phyloP scores from a whole-genome alignment of 2,888 invertebrate genomes.

The Cataglyphis rosenhaueri region DNA sequence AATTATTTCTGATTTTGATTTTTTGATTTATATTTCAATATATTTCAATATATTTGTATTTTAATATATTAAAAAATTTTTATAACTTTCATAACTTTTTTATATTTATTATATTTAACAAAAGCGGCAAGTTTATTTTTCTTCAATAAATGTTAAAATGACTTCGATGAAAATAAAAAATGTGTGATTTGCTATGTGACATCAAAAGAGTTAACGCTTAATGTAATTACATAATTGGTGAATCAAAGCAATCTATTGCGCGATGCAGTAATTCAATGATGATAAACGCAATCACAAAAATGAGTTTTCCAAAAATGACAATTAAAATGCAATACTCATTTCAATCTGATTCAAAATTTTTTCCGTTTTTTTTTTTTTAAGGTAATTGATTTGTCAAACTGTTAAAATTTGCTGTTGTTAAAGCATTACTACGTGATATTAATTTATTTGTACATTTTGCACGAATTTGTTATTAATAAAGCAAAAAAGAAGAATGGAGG shows the following conservation, averaged over 20 bases:
- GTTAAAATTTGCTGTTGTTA: neutral
- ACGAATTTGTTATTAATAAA: neutral
- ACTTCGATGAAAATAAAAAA: neutral
- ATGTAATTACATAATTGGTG: neutral
- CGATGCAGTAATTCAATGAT: neutral
- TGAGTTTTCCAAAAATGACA: neutral
- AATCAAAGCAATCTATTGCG: conserved; percentile 8
- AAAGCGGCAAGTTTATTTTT: neutral
- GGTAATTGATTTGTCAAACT: neutral
- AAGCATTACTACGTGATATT: neutral
- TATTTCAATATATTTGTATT: too few relatives aligned
- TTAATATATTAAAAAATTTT: neutral
- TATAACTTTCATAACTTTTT: neutral
- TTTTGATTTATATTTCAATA: neutral
- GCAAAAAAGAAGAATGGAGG: neutral
- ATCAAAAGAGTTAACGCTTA: neutral
- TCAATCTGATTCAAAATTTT: neutral
- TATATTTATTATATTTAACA: neutral
- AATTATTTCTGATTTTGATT: neutral
- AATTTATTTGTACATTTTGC: neutral
- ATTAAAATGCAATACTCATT: conserved; percentile 12
- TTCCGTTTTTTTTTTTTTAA: neutral
- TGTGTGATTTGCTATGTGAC: neutral
- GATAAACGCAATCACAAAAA: neutral
- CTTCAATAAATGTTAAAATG: neutral